Evolutionary conservation across 2,888 invertebrate genomes (phyloP), one percentile per base, ranked within the genome.

Genomic region (Lydus trimaculatus): DNA sequence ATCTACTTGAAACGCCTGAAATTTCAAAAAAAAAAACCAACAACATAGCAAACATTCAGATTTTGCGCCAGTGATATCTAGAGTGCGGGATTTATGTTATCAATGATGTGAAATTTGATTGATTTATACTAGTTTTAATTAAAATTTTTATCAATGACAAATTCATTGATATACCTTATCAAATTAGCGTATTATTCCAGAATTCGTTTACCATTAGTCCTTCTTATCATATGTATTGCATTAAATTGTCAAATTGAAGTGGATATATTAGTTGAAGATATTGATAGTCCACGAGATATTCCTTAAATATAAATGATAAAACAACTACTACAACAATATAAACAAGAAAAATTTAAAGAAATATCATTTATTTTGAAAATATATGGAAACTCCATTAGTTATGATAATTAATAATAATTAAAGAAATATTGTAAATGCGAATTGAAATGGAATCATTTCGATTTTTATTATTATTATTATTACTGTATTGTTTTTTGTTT

Each of bases 151-250:
- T n/a, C n/a, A n/a, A n/a, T n/a, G n/a, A n/a, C 11, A 11, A 33
- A 33, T 11, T 17, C 43, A 9, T 85, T 93, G 70, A 81, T 92
- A 64, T 92, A 92, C 81, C 87, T 93, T 73, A 87, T 93, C 43
- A 89, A 90, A 73, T 85, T 93, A 74, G 92, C 92, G 2, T 93
- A 92, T 92, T 89, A 90, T 72, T 90, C 90, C 60, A 88, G 91
- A 52, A 86, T 91, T 70, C 88, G 91, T 61, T 85, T 93, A 61
- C 93, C 93, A 0, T 85, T 91, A 48, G 84, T 92, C 13, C 88
- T 92, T 60, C 88, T 91, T 11, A 87, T 91, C 11, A 89, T 88
- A 17, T 90, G 91, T 75, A 88, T 92, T 83, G 89, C 90, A 0
- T 87, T 91, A 84, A 91, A 92, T 76, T 87, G 91, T 36, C 87